phyloP scores from a whole-genome alignment of 2,888 invertebrate genomes.

The Hirtodrosophila histrioides region DNA sequence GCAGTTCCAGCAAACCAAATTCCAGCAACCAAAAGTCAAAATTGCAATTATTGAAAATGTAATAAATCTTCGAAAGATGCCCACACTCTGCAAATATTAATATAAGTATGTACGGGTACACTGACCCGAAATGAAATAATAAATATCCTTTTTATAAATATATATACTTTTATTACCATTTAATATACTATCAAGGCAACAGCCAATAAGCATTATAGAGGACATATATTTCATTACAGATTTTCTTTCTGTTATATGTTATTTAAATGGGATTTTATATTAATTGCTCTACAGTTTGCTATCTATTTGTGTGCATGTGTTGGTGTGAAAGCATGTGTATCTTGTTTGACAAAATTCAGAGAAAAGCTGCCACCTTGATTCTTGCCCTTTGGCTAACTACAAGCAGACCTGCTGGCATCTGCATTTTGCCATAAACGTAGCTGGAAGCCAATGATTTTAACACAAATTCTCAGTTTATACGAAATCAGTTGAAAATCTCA shows the following conservation, averaged over 20 bases:
- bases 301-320: neutral
- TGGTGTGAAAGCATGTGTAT: neutral
- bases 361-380: constrained; percentile 14
- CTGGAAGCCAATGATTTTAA: constrained; percentile 26
- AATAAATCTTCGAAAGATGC: constrained; percentile 38
- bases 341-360: constrained; percentile 16
- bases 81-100: constrained; percentile 1
- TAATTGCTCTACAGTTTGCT: constrained; percentile 20
- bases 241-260: constrained; percentile 33
- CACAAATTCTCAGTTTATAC: neutral
- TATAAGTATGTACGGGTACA: neutral
- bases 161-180: constrained; percentile 55
- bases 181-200: constrained; percentile 52
- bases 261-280: constrained; percentile 66
- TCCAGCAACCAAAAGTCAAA: constrained; percentile 16
- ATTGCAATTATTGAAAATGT: constrained; percentile 39
- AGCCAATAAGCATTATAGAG: constrained; percentile 32
- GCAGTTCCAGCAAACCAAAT: constrained; percentile 18
- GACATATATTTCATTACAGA: constrained; percentile 31
- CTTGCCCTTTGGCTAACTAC: neutral
- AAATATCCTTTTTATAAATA: too few relatives aligned
- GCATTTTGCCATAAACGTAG: constrained; percentile 45
- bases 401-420: constrained; percentile 37
- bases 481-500: too few relatives aligned
- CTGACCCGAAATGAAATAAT: too few relatives aligned